Percentiles rank a stretch among this genome's conserved stretches.
Conservation (phyloP, 2,888 invertebrate species). For the Lasioglossum morio region DNA sequence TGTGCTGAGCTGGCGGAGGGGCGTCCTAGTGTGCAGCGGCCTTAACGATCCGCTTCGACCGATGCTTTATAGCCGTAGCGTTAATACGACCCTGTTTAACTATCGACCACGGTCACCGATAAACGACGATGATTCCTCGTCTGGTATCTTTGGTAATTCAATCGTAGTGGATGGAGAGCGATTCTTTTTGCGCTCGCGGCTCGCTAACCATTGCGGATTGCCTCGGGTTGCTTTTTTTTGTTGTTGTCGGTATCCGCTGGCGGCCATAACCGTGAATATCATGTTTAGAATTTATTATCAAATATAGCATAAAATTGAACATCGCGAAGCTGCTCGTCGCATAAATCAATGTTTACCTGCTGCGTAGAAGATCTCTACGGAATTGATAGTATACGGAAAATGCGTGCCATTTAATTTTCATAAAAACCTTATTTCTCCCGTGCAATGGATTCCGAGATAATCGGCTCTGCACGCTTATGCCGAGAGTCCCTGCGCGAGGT, state of each 20-base stretch:
- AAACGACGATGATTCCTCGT: constrained; percentile 1
- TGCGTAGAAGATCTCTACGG: not conserved
- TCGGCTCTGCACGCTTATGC: not conserved
- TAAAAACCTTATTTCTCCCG: not conserved
- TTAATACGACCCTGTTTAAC: not conserved
- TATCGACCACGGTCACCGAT: not conserved
- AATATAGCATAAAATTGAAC: not conserved
- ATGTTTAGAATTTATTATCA: not conserved
- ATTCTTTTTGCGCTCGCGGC: not conserved
- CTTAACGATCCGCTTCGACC: not conserved
- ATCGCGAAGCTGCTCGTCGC: not conserved
- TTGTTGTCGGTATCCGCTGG: not conserved
- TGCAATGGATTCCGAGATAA: not conserved
- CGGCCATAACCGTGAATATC: not conserved
- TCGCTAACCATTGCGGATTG: not conserved
- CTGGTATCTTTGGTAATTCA: not conserved
- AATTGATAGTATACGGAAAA: not conserved
- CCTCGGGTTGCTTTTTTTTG: not conserved
- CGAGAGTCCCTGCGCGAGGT: not conserved
- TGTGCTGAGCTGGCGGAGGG: no score
- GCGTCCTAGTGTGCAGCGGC: no score
- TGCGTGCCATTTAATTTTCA: constrained; percentile 2
- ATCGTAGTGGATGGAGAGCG: not conserved
- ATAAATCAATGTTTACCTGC: not conserved
- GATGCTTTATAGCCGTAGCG: not conserved